Evolutionary conservation across 2,888 invertebrate genomes (phyloP).

Genomic region (Barypeithes pellucidus): DNA sequence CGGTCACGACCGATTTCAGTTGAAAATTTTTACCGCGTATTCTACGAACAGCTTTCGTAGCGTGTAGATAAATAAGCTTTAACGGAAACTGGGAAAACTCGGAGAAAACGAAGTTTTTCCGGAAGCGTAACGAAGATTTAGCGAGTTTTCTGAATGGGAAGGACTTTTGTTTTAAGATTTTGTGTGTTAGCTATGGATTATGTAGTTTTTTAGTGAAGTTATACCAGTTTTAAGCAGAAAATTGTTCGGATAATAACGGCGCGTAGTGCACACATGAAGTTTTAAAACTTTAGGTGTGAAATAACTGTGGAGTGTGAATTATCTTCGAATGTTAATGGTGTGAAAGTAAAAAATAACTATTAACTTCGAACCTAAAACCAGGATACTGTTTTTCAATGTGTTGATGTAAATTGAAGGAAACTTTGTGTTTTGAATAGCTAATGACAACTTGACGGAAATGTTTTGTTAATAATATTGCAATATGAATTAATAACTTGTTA

Average conservation of each 20-base stretch:
- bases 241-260: neutral
- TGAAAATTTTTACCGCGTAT: constrained; percentile 47
- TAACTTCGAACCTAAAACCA: neutral
- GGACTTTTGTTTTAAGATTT: constrained; percentile 2
- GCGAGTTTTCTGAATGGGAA: constrained; percentile 3
- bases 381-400: neutral
- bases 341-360: neutral
- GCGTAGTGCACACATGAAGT: neutral
- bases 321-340: neutral
- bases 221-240: neutral
- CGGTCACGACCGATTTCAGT: constrained; percentile 47
- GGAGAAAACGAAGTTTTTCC: constrained; percentile 29
- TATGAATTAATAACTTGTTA: constrained; percentile 14
- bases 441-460: neutral
- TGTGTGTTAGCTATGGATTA: neutral
- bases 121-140: neutral
- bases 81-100: constrained; percentile 23
- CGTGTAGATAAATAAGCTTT: constrained; percentile 36
- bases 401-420: neutral
- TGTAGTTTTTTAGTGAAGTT: constrained; percentile 14
- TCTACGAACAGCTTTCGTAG: constrained; percentile 42
- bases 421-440: constrained; percentile 3
- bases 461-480: neutral
- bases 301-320: neutral
- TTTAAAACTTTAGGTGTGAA: constrained; percentile 10